Evolutionary conservation across 2,888 invertebrate genomes (phyloP), one percentile per base, ranked within the genome.

Genomic region (Beris morrisii): DNA sequence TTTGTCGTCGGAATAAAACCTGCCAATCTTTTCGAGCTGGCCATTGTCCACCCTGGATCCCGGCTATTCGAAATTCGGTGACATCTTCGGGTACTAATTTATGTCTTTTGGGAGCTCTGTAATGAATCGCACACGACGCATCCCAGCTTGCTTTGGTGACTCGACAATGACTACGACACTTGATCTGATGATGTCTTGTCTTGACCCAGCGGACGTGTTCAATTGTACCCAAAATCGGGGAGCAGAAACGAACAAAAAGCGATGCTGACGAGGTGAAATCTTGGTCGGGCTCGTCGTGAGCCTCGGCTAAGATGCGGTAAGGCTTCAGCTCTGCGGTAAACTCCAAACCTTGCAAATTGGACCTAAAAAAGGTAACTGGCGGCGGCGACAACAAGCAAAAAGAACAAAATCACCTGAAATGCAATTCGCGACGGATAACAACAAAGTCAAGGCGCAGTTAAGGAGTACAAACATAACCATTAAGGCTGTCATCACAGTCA

Each of bases 391-490:
- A 15, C 6, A 48, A 48, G 7, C 7, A 48, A 48, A 48, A 48
- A 15, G 12, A 15, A 15, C 12, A 5, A 48, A 15, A n/a, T 13
- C 6, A 38, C 15, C n/a, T 44, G 22, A 58, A 58, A 46, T 46
- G 30, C 58, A 45, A 46, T 58, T 58, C 46, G 45, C 46, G 13
- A 46, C 46, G 30, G 58, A 48, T 43, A 50, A 13, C 64, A 64
- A 54, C 54, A 64, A 64, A 64, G 54, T 55, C 46, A 45, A 43
- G 38, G 22, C 45, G 64, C 28, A 64, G 31, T 54, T 30, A 64
- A 64, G 64, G 45, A 64, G 64, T 55, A 54, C 46, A 64, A 64
- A 64, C 54, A 64, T 54, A 54, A 64, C 64, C 64, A 63, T 63
- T 54, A 64, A 64, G 45, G 64, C 45, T 64, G 64, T 64, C 64